Evolutionary conservation across 2,888 invertebrate genomes (phyloP), one percentile per base, ranked within the genome.

Genomic region (Ceramica pisi): DNA sequence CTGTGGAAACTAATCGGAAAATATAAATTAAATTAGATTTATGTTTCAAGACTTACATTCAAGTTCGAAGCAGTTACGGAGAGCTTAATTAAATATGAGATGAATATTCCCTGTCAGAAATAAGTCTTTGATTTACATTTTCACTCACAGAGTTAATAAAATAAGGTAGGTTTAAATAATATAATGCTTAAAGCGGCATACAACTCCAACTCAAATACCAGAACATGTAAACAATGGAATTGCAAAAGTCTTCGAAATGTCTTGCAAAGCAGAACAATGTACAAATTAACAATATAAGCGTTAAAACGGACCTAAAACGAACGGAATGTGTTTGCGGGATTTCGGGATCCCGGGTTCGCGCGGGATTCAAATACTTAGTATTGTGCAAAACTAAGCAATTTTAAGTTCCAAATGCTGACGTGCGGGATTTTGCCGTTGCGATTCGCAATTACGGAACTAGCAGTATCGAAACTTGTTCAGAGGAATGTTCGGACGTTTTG

Each of bases 211-310:
- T 77, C 16, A 44, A 70, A 66, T n/a, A 55, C 16, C n/a, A 44
- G 41, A 59, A 78, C 41, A 59, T 51, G 50, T 31, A 61, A 75
- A 75, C 76, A 75, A 53, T 41, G 48, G 38, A 65, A 44, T 62
- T 10, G 46, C 63, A 64, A 75, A 77, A 76, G 63, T 65, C 70
- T 81, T 59, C 53, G 53, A 69, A 81, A 78, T 59, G 65, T 77
- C 78, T 62, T 77, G 50, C 65, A 50, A 38, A 77, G 70, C 59
- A 46, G 10, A 78, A 77, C 78, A 76, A 78, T 81, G 82, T 81
- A 59, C 78, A 81, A 78, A 81, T 78, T 77, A 81, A 78, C 78
- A 81, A 81, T 69, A 77, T 78, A 78, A 78, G 70, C 78, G 65
- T 50, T 66, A 77, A 78, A 69, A 59, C 65, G 78, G 78, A 55